A percentile compares a stretch with the other conserved stretches of the same genome.
Evolutionary conservation across 92 coral and sea anemone species (phyloP).

Genomic region (Phenganax subtilis): DNA sequence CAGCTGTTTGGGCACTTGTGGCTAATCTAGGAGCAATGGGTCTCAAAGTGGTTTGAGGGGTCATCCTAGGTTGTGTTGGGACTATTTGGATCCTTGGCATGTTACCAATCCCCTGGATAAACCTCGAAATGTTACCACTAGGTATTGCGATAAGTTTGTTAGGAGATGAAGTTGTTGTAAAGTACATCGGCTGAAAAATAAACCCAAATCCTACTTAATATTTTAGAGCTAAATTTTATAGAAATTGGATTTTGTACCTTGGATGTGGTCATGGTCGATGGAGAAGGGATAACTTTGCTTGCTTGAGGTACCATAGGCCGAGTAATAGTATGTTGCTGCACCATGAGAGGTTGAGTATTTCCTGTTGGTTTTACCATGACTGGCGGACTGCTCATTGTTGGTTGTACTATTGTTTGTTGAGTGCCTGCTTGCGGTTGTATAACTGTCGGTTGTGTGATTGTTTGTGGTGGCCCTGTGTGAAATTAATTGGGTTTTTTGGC

Average conservation of each 20-base stretch:
- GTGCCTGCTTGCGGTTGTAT: not conserved
- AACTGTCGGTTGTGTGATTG: not conserved
- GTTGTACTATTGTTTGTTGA: not conserved
- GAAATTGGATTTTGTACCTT: slow-evolving; percentile 55
- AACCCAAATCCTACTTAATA: not conserved
- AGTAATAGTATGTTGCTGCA: slow-evolving; percentile 4
- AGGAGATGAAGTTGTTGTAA: slow-evolving; percentile 26
- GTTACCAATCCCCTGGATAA: slow-evolving; percentile 5
- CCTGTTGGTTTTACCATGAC: not conserved
- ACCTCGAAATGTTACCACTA: slow-evolving; percentile 14
- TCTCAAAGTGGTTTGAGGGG: slow-evolving; percentile 21
- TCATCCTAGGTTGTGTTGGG: slow-evolving; percentile 10
- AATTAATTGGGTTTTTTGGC: too few relatives aligned
- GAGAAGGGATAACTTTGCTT: not conserved
- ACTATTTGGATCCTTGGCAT: slow-evolving; percentile 15
- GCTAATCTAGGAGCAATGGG: slow-evolving; percentile 32
- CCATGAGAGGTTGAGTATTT: not conserved
- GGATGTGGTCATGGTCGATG: not conserved
- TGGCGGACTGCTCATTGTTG: not conserved
- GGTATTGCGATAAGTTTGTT: slow-evolving; percentile 28
- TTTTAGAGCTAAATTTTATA: slow-evolving; percentile 15
- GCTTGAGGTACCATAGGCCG: slow-evolving; percentile 1
- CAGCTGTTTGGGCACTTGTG: not conserved
- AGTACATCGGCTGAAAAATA: slow-evolving; percentile 20
- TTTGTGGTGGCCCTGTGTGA: not conserved